A percentile compares a stretch with the other conserved stretches of the same genome.
These are phyloP conservation scores for Papilio demoleus DNA, from an alignment of 2,888 invertebrate genomes.

Conservation along the genomic window DNA sequence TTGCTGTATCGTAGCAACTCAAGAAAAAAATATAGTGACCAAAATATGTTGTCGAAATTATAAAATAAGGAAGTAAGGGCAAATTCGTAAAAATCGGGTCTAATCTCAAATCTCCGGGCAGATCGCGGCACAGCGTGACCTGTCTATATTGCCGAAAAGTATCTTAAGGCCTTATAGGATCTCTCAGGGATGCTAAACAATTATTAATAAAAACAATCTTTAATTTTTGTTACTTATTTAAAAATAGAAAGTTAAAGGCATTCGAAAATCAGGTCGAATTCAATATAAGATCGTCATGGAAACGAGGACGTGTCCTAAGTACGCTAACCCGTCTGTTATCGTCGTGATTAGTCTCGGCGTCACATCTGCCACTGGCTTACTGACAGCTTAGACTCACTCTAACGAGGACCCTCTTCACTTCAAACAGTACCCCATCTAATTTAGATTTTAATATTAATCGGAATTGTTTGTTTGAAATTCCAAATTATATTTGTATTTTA, in stretches of 20 bases:
- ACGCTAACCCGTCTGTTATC: constrained; percentile 13
- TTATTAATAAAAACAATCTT: background rate
- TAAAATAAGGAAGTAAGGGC: background rate
- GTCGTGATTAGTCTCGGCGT: constrained; percentile 11
- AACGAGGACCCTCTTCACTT: constrained; percentile 17
- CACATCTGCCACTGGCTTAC: constrained; percentile 6
- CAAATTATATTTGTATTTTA: background rate
- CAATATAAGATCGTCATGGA: constrained; percentile 4
- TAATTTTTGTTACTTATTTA: background rate
- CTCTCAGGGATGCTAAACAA: background rate
- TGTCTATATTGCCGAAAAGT: too few relatives aligned
- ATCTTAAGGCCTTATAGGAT: too few relatives aligned
- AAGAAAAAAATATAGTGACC: background rate
- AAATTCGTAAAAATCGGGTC: too few relatives aligned
- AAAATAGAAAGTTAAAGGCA: background rate
- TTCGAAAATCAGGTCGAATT: background rate
- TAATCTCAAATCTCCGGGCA: too few relatives aligned
- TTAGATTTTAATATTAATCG: background rate
- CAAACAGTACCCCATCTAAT: background rate
- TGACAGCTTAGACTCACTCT: constrained; percentile 21
- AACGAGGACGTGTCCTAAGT: constrained; percentile 5
- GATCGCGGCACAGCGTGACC: too few relatives aligned
- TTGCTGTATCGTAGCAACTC: background rate
- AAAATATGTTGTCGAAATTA: background rate
- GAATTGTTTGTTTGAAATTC: background rate